These are phyloP conservation scores for Globodera rostochiensis DNA, from an alignment of 1,140 invertebrate genomes.

Conservation along the genomic window DNA sequence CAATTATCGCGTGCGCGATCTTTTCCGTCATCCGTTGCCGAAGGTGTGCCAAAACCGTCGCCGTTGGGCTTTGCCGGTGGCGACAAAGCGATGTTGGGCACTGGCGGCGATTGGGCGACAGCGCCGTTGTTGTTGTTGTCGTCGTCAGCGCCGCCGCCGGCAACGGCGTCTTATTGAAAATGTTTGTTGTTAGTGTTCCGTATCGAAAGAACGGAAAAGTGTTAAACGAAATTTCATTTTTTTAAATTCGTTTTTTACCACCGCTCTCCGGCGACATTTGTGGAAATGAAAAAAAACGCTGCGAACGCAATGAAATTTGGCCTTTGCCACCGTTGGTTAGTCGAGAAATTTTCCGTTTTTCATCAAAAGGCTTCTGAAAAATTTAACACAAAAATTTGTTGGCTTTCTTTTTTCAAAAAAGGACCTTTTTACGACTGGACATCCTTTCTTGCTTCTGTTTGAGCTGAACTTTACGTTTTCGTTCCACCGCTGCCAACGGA, in stretches of 20 bases:
- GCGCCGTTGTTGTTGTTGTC: not conserved
- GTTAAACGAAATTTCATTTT: no score
- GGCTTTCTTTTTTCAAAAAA: not conserved
- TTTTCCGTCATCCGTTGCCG: constrained; percentile 3
- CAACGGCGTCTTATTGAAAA: not conserved
- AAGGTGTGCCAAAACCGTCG: not conserved
- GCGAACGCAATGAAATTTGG: not conserved
- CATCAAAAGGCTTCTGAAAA: not conserved
- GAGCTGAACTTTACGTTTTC: not conserved
- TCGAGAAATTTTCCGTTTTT: not conserved
- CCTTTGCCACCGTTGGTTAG: not conserved
- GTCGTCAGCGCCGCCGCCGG: not conserved
- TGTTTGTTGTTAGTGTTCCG: not conserved
- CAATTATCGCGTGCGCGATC: constrained; percentile 9
- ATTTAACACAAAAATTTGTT: not conserved
- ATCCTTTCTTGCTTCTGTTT: not conserved
- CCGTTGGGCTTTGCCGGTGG: not conserved
- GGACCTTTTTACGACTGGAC: not conserved
- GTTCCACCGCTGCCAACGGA: constrained; percentile 5
- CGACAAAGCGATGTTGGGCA: not conserved
- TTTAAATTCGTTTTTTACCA: not conserved
- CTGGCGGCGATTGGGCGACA: not conserved
- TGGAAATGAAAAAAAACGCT: not conserved
- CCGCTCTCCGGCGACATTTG: no score
- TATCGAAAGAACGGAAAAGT: not conserved